Conservation (phyloP, 2,113 vertebrate species). For the Mustela nigripes region DNA sequence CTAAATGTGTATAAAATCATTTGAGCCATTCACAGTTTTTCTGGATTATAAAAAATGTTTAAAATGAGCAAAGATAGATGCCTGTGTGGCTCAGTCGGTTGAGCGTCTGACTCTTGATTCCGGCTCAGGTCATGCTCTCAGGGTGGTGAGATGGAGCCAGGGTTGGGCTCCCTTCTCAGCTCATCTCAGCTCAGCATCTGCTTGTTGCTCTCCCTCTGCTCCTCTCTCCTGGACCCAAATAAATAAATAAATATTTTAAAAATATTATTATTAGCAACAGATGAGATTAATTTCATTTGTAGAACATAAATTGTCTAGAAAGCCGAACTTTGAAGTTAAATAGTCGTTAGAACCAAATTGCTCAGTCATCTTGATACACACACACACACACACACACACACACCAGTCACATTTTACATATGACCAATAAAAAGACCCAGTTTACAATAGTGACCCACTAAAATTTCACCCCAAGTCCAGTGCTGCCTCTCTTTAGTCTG, state of each 20-base stretch:
- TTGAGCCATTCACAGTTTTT: not conserved
- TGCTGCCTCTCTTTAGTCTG: not conserved
- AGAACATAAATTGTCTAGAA: not conserved
- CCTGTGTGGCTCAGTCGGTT: not conserved
- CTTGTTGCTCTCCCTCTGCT: not conserved
- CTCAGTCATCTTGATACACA: slow-evolving; percentile 9
- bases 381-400: not conserved
- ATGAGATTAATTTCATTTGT: not conserved
- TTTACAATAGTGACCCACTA: not conserved
- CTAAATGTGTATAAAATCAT: not conserved
- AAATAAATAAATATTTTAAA: not conserved
- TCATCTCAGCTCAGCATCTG: not conserved
- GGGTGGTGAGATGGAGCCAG: not conserved
- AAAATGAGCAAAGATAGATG: not conserved
- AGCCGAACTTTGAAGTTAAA: slow-evolving; percentile 12
- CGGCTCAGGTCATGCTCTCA: not conserved
- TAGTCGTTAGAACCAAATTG: not conserved
- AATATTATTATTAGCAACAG: slow-evolving; percentile 16
- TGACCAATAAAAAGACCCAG: not conserved
- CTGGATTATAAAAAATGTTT: not conserved
- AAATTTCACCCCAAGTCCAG: not conserved
- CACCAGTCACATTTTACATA: not conserved
- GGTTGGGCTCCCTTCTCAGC: not conserved
- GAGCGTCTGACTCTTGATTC: not conserved
- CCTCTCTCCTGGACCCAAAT: not conserved